Conservation (phyloP, 2,888 invertebrate species). For the Acanthosepion lycidas region DNA sequence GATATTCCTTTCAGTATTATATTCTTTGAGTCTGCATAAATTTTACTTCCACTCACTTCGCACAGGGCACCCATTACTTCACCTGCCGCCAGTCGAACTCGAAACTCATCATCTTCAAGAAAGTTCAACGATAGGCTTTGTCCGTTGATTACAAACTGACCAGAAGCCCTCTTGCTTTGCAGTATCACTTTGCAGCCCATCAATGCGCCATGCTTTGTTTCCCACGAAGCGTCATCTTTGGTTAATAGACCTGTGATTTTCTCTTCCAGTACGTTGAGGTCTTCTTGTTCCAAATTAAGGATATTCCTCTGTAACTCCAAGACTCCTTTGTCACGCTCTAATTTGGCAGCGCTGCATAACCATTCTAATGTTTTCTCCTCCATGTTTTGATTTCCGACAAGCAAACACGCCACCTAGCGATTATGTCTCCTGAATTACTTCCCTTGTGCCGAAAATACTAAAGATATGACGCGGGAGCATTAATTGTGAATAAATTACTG, state of each 20-base stretch:
- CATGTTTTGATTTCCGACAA: not conserved
- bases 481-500: no score
- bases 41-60: conserved; percentile 70
- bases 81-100: conserved; percentile 76
- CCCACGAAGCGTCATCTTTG: conserved; percentile 71
- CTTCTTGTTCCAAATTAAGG: conserved; percentile 53
- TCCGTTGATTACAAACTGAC: conserved; percentile 67
- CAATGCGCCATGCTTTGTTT: conserved; percentile 75
- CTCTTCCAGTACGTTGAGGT: conserved; percentile 60
- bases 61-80: conserved; percentile 76
- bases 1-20: conserved; percentile 74
- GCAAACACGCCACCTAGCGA: not conserved
- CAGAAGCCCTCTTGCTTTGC: conserved; percentile 57
- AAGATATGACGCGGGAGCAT: no score
- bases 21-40: conserved; percentile 72
- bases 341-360: conserved; percentile 70
- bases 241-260: conserved; percentile 59
- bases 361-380: conserved; percentile 49
- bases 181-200: conserved; percentile 74
- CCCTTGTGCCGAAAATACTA: not conserved
- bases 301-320: conserved; percentile 59
- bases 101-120: conserved; percentile 75
- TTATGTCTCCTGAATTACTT: not conserved
- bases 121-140: conserved; percentile 66
- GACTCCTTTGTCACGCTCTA: conserved; percentile 73